Base-by-base conservation (phyloP, 2,888 invertebrate species). In the Linyphia triangularis region DNA sequence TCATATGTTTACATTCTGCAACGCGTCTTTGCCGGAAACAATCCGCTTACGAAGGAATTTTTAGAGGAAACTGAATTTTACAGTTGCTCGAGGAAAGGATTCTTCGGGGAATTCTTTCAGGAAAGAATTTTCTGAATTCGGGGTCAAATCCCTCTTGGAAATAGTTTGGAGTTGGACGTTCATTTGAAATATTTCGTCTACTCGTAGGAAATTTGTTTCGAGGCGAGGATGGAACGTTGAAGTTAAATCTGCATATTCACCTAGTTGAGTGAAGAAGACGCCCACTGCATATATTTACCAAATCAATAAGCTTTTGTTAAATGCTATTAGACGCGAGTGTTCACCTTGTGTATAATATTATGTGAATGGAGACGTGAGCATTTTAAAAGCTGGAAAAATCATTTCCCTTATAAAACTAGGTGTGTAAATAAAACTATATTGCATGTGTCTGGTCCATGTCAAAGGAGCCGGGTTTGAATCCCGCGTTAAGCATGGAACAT, bases 71-170 rank as follows among this genome's bases (percentile, higher is more conserved):
- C 63, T 63, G 13, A 63, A 10, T 63, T 57, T 57, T 57, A 19
- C 57, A 57, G 57, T 57, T 16, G 57, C 63, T 22, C 13, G 4
- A 24, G 63, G 16, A 24, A 13, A 26, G 26, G 13, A 63, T 63
- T 63, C 63, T 63, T 63, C 63, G 10, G 24, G 63, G 63, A 28
- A 63, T 63, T 63, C 63, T 63, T 63, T 51, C 1, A 16, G 51
- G n/a, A n/a, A 51, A 51, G 51, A 51, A 51, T 51, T 51, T 51
- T 51, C 13, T n/a, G 51, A 51, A 51, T 51, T 51, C 51, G 13
- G 51, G 51, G 51, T 16, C 51, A 51, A 9, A 9, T 33, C 33
- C 9, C 33, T 51, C n/a, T 16, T 51, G 51, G 33, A 51, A 51
- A 51, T 51, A 51, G n/a, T 51, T 1, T 51, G 51, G 16, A n/a